These are phyloP conservation scores for Bos indicus DNA, from an alignment of 2,113 vertebrate genomes.

Conservation along the genomic window DNA sequence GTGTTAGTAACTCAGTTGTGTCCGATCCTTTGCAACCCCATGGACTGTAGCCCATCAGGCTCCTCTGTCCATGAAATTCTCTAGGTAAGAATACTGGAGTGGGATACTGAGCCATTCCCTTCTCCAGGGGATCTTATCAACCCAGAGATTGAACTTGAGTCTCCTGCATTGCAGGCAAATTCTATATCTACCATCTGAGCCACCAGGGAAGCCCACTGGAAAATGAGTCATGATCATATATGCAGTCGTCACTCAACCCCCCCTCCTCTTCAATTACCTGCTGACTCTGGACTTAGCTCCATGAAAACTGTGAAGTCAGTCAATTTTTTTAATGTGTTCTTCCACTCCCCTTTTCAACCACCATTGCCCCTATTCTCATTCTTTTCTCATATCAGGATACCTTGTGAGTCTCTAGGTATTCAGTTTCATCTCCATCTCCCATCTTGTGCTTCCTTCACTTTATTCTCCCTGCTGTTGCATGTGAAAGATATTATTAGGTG, in stretches of 20 bases:
- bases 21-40: neutral
- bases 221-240: neutral
- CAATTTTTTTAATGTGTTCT: neutral
- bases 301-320: neutral
- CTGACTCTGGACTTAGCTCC: neutral
- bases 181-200: neutral
- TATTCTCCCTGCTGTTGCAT: neutral
- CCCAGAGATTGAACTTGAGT: neutral
- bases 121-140: neutral
- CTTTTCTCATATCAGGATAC: neutral
- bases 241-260: neutral
- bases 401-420: neutral
- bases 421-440: neutral
- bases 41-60: neutral
- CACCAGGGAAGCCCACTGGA: neutral
- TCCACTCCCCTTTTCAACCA: neutral
- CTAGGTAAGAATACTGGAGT: neutral
- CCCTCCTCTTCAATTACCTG: neutral
- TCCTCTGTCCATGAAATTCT: neutral
- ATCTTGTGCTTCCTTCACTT: neutral
- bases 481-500: neutral
- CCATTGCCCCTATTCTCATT: neutral
- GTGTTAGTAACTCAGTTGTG: neutral
- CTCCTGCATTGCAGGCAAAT: neutral
- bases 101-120: neutral